Conservation (phyloP, 2,797 vertebrate species). For the Acanthopagrus latus region DNA sequence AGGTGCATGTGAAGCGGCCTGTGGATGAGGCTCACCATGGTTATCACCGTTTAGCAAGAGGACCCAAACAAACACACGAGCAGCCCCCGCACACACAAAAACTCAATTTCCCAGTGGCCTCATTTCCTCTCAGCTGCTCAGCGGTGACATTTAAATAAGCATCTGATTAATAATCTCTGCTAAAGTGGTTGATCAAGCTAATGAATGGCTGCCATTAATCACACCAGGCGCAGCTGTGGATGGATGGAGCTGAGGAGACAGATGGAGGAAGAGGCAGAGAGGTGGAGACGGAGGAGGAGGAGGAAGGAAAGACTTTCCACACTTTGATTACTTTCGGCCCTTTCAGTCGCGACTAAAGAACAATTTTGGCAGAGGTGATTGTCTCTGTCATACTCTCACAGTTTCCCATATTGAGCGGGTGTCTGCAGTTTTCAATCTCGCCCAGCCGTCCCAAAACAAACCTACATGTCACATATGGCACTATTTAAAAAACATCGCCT, state of each 20-base stretch:
- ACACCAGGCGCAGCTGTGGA: constrained; percentile 63
- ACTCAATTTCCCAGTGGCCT: constrained; percentile 78
- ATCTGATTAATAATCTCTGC: constrained; percentile 84
- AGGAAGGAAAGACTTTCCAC: constrained; percentile 5
- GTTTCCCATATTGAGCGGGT: not conserved
- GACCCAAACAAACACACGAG: constrained; percentile 25
- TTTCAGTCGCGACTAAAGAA: constrained; percentile 49
- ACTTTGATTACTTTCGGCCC: constrained; percentile 44
- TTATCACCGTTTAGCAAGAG: constrained; percentile 44
- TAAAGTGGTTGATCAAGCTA: constrained; percentile 85
- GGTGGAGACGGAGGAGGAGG: constrained; percentile 1
- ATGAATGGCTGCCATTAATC: constrained; percentile 85
- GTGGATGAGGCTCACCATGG: constrained; percentile 39
- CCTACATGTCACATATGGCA: constrained; percentile 5
- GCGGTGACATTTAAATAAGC: constrained; percentile 84
- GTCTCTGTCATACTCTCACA: constrained; percentile 29
- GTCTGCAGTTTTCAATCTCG: constrained; percentile 32
- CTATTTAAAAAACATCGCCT: constrained; percentile 30
- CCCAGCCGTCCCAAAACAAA: constrained; percentile 35
- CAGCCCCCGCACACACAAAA: constrained; percentile 42
- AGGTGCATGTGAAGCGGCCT: constrained; percentile 45
- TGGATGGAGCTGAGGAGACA: constrained; percentile 46
- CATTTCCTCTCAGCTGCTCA: constrained; percentile 72
- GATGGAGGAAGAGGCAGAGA: constrained; percentile 30
- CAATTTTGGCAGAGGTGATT: constrained; percentile 44